phyloP scores from a whole-genome alignment of 2,888 invertebrate genomes.

The Leptopilina drosophilae region DNA sequence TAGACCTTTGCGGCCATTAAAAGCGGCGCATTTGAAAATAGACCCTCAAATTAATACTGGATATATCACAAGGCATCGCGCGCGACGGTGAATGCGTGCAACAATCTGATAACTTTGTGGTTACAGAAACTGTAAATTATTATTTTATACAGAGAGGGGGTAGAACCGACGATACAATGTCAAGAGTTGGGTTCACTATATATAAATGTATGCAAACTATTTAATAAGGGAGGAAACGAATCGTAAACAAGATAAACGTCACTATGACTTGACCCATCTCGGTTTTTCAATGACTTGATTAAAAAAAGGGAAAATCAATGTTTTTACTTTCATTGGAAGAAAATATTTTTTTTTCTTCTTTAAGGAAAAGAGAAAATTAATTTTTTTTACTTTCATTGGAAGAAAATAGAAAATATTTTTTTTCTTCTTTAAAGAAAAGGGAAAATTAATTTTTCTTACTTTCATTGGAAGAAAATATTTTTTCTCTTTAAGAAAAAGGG shows the following conservation, averaged over 20 bases:
- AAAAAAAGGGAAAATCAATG: not conserved
- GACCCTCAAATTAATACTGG: slow-evolving; percentile 36
- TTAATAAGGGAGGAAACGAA: slow-evolving; percentile 18
- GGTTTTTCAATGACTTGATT: not conserved
- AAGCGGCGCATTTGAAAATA: slow-evolving; percentile 28
- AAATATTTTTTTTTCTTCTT: too few species aligned
- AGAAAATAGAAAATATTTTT: too few species aligned
- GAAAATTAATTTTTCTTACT: too few species aligned
- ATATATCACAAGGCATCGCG: slow-evolving; percentile 23
- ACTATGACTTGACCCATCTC: not conserved
- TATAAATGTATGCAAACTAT: slow-evolving; percentile 13
- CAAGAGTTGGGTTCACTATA: not conserved
- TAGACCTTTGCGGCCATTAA: slow-evolving; percentile 26
- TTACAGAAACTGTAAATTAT: slow-evolving; percentile 36
- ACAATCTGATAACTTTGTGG: slow-evolving; percentile 38
- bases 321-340: too few species aligned
- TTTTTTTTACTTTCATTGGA: too few species aligned
- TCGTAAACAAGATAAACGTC: slow-evolving; percentile 1
- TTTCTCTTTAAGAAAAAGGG: not conserved
- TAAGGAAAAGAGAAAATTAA: too few species aligned
- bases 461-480: too few species aligned
- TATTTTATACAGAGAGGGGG: slow-evolving; percentile 2
- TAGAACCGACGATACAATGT: not conserved
- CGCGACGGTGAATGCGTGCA: slow-evolving; percentile 13
- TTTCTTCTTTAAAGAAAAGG: too few species aligned